phyloP scores from a whole-genome alignment of 2,113 vertebrate genomes.

The Pangasianodon gigas region DNA sequence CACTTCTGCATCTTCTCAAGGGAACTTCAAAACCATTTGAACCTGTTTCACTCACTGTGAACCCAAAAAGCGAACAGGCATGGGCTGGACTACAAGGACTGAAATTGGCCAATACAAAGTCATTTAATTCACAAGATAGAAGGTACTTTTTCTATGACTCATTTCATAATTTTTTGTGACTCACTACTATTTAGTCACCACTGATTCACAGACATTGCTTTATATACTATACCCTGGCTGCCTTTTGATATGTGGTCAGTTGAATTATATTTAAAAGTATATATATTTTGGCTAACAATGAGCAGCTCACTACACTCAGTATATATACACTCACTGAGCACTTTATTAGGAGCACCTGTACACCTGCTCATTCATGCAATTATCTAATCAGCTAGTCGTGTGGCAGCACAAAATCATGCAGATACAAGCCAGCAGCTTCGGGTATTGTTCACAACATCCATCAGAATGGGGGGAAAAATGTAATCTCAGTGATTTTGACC shows the following conservation, averaged over 20 bases:
- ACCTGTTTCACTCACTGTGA: conserved; percentile 5
- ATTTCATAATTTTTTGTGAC: conserved; percentile 1
- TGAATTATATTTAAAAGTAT: neutral
- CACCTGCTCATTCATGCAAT: too few species aligned
- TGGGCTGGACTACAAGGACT: conserved; percentile 80
- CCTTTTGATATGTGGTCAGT: too few species aligned
- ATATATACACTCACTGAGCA: too few species aligned
- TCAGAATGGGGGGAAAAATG: too few species aligned
- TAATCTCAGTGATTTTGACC: too few species aligned
- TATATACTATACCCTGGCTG: neutral
- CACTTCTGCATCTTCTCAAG: conserved; percentile 70
- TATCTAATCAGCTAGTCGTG: too few species aligned
- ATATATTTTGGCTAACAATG: neutral
- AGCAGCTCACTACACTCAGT: neutral
- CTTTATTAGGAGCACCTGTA: too few species aligned
- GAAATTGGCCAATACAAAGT: accelerated
- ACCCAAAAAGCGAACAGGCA: neutral
- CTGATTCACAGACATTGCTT: neutral
- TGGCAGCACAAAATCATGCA: too few species aligned
- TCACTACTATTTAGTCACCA: neutral
- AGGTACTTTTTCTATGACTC: conserved; percentile 55
- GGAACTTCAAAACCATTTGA: conserved; percentile 62
- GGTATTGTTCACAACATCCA: too few species aligned
- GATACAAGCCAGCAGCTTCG: too few species aligned
- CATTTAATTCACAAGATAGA: conserved; percentile 15